Evolutionary conservation across 2,888 invertebrate genomes (phyloP), one percentile per base, ranked within the genome.

Genomic region (Caenorhabditis parvicauda): DNA sequence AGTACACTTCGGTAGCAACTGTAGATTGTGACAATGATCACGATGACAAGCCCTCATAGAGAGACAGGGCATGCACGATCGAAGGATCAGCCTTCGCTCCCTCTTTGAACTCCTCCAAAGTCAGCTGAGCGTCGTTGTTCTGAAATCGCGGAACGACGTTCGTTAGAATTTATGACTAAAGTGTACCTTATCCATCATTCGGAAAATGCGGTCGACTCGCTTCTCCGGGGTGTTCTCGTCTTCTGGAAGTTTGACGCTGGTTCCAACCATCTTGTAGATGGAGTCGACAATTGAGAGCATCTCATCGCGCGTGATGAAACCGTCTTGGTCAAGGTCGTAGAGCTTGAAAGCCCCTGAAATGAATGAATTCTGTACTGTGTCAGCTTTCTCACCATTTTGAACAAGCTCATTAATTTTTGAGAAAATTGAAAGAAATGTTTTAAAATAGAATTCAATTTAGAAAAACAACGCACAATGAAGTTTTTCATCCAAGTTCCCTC

Each of bases 51-150:
- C 81, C 81, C 67, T 84, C 84, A 71, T 85, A 85, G 28, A 85
- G 74, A 14, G 84, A 83, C 52, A 95, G 86, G 51, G 95, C 95
- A 84, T 95, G 94, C 58, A 96, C 93, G 82, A 96, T 96, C 83
- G 94, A 88, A 32, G 95, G 95, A 84, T 96, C 95, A 54, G 93
- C 93, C 85, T 96, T 95, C 84, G 93, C 92, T 71, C 94, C 94
- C 85, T 94, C 93, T 79, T 92, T 88, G 86, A 93, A 93, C 84
- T 95, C 93, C 81, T 95, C 95, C 75, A 94, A 86, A 42, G 93
- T 93, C 75, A 95, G 87, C 77, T 90, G 88, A 84, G 95, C 93
- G 84, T 95, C 95, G 85, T 94, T 92, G 84, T 96, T 93, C 86
- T 85, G 77, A 24, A 77, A 74, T 32, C 48, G 27, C 27, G 14